Evolutionary conservation across 2,113 vertebrate genomes (phyloP).

Genomic region (Calidris pygmaea): DNA sequence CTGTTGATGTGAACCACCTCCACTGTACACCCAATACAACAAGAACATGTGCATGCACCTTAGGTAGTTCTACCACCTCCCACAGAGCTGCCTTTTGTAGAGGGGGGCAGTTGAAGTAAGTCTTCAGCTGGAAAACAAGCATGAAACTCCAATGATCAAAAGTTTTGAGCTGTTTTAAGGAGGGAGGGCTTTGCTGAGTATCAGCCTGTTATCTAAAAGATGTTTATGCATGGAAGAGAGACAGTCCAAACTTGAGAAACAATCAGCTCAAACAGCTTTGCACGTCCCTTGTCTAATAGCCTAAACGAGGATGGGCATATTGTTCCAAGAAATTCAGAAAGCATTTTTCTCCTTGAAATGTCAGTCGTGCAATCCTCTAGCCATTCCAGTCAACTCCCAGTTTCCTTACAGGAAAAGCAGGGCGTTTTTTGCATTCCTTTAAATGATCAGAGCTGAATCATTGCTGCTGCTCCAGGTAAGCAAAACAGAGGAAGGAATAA

Average conservation of each 20-base stretch:
- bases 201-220: background rate
- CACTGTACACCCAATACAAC: background rate
- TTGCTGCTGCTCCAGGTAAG: slow-evolving; percentile 11
- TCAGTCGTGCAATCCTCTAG: background rate
- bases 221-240: background rate
- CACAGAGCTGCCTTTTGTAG: background rate
- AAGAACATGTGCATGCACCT: background rate
- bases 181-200: background rate
- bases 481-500: background rate
- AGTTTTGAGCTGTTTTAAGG: background rate
- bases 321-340: background rate
- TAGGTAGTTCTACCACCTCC: background rate
- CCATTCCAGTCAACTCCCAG: background rate
- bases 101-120: background rate
- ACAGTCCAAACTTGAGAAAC: background rate
- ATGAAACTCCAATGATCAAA: background rate
- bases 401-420: background rate
- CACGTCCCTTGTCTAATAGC: background rate
- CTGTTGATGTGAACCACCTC: background rate
- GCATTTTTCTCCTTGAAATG: background rate
- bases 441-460: background rate
- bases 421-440: background rate
- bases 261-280: background rate
- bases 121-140: background rate
- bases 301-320: background rate